These are phyloP conservation scores for Neosilurus mollespiculum DNA, from an alignment of 2,797 vertebrate species.

Conservation along the genomic window DNA sequence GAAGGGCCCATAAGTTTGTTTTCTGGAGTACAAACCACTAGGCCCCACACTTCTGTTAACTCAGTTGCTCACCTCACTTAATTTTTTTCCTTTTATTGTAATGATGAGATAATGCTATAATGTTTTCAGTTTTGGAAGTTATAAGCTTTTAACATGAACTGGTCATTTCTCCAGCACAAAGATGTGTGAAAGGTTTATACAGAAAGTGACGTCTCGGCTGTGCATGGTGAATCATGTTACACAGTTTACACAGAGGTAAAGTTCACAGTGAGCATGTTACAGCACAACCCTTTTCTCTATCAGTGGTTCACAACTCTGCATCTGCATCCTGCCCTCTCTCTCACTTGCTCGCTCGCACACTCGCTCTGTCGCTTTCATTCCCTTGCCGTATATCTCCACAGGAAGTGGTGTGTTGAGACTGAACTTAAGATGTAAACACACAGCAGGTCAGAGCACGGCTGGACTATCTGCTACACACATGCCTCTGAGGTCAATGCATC, in stretches of 20 bases:
- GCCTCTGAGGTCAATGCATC: slow-evolving; percentile 5
- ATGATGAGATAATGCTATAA: background rate
- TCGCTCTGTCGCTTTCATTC: background rate
- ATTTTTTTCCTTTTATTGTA: background rate
- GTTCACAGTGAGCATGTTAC: background rate
- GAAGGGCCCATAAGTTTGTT: background rate
- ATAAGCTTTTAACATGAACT: background rate
- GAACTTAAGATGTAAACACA: slow-evolving; percentile 18
- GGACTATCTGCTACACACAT: slow-evolving; percentile 32
- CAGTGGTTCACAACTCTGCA: slow-evolving; percentile 5
- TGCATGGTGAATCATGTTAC: background rate
- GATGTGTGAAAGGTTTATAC: background rate
- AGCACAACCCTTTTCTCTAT: background rate
- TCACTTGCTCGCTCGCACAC: background rate
- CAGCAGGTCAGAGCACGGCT: slow-evolving; percentile 30
- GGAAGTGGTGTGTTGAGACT: slow-evolving; percentile 38
- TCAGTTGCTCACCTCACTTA: background rate
- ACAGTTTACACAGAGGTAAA: background rate
- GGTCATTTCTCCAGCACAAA: background rate
- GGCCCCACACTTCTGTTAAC: no score
- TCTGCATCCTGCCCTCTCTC: slow-evolving; percentile 7
- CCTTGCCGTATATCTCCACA: background rate
- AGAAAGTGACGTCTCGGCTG: background rate
- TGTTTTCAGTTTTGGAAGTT: background rate
- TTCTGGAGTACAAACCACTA: background rate